Conservation (phyloP, 1,140 invertebrate species). For the Drosophila ambigua region DNA sequence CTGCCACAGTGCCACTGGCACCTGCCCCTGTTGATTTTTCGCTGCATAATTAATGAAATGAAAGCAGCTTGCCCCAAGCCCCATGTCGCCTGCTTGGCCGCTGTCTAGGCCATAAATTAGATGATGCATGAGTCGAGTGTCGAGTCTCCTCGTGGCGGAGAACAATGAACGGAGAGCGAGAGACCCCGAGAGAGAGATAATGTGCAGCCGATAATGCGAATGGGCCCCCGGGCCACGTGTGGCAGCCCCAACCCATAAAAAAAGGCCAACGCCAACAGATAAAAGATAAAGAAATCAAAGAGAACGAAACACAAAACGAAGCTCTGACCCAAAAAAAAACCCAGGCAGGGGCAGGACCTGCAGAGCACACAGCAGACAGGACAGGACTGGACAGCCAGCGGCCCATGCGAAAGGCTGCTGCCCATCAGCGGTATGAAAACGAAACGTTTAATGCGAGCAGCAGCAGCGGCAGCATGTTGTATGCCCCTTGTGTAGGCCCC, state of each 20-base stretch:
- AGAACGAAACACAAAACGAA: constrained; percentile 3
- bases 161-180: background rate
- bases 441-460: constrained; percentile 62
- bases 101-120: constrained; percentile 44
- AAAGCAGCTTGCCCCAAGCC: constrained; percentile 32
- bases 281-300: constrained; percentile 44
- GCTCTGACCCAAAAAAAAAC: constrained; percentile 22
- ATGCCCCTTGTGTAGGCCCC: too few species aligned
- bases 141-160: too few species aligned
- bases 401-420: constrained; percentile 46
- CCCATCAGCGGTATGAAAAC: constrained; percentile 67
- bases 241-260: background rate
- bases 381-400: too few species aligned
- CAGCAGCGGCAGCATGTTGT: background rate
- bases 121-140: constrained; percentile 40
- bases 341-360: constrained; percentile 13
- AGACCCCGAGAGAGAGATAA: constrained; percentile 9
- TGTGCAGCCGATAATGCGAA: constrained; percentile 47
- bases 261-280: too few species aligned
- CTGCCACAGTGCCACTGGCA: constrained; percentile 8
- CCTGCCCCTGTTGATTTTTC: constrained; percentile 53
- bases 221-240: background rate
- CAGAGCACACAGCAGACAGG: background rate
- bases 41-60: constrained; percentile 73
- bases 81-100: background rate